A percentile compares a stretch with the other conserved stretches of the same genome.
Conservation (phyloP, 2,113 vertebrate genomes). For the Crotalus viridis region DNA sequence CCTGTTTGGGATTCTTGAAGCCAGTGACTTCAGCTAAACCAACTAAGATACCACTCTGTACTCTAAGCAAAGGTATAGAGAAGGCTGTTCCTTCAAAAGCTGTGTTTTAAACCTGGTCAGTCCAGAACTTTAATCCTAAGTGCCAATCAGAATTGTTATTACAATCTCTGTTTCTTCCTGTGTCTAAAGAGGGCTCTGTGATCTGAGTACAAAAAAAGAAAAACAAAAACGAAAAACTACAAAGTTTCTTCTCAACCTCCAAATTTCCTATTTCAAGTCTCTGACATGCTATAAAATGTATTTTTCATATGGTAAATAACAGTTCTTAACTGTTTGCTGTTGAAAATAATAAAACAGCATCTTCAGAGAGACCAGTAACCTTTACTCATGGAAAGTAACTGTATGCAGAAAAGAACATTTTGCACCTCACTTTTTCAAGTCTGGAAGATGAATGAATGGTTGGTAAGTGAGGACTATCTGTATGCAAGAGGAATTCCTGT, state of each 20-base stretch:
- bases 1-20: background rate
- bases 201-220: background rate
- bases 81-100: background rate
- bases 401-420: slow-evolving; percentile 36
- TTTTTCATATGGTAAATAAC: slow-evolving; percentile 9
- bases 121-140: background rate
- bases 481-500: background rate
- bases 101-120: background rate
- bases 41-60: background rate
- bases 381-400: slow-evolving; percentile 32
- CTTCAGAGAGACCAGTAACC: slow-evolving; percentile 9
- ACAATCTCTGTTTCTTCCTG: background rate
- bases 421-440: slow-evolving; percentile 16
- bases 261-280: background rate
- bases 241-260: background rate
- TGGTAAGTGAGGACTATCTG: background rate
- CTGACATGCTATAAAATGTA: background rate
- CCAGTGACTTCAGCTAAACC: background rate
- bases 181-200: background rate
- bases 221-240: background rate
- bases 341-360: slow-evolving; percentile 34
- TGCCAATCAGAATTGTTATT: background rate
- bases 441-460: background rate
- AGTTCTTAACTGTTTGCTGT: slow-evolving; percentile 13
- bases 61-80: background rate